Base-by-base conservation (phyloP, 1,140 invertebrate genomes). In the Dinoponera quadriceps region DNA sequence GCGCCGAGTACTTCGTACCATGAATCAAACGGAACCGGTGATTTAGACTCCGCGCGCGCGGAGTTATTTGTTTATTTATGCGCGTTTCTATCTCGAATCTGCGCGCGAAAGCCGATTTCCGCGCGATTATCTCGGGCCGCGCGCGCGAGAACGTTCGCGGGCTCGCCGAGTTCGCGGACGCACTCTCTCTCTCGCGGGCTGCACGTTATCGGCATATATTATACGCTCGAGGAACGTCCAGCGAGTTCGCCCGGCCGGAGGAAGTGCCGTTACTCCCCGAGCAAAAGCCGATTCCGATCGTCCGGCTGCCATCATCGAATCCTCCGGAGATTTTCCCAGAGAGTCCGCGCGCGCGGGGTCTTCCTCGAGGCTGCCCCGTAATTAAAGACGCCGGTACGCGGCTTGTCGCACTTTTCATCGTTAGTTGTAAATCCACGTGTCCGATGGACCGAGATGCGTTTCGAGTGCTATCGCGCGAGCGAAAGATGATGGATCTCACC, bases 11-110 rank as follows among this genome's bases (percentile, higher is more conserved):
- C 60, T 54, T 68, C 29, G 55, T 25, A 49, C 49, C 80, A 73
- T 78, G 85, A 83, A 83, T 87, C 81, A 74, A 27, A 62, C 54
- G 83, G 78, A 83, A 86, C 75, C 69, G 18, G 75, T 82, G 83
- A 82, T 85, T 86, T 69, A 82, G 62, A 57, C 74, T 55, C 65
- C 33, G 59, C 22, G 22, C 49, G 49, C n/a, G 33, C 22, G 16
- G 54, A 68, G 44, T 73, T 74, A 59, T 85, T 60, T 82, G 60
- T 82, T 85, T 82, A 82, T 86, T 85, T 85, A 81, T 74, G 66
- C 27, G 33, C 49, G 27, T 62, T 38, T 80, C 75, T 85, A 74
- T 74, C 49, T 20, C 44, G 55, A 27, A 57, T 83, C 51, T 57
- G 14, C 51, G 60, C 59, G 73, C 75, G 22, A 69, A 72, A 65